Evolutionary conservation across 2,113 vertebrate genomes (phyloP), one percentile per base, ranked within the genome.

Genomic region (Brachionichthys hirsutus): DNA sequence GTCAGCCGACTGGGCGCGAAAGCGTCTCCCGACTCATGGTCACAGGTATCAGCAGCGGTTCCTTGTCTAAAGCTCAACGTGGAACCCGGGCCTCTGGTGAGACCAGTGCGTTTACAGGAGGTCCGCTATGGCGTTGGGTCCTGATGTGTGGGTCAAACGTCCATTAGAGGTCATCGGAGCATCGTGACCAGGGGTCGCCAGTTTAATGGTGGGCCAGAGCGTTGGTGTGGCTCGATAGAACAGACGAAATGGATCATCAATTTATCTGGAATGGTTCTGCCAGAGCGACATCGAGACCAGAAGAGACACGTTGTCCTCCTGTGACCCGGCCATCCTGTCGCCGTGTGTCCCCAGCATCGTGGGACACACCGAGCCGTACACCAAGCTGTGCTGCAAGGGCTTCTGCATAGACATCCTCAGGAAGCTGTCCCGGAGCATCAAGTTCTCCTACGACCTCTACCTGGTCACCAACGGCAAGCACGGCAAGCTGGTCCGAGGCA

Each of bases 321-420:
- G 2, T 48, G 4, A 52, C 12, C 38, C 1, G 53, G 22, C 17
- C 19, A n/a, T n/a, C n/a, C n/a, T n/a, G n/a, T n/a, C n/a, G n/a
- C n/a, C n/a, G n/a, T n/a, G n/a, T n/a, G n/a, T n/a, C 67, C 59
- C 9, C 56, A 92, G 91, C 6, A 91, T 91, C 1, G 80, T 93
- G 19, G 91, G 91, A 52, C 88, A 91, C 78, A 90, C 90, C 0
- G 93, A 96, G 67, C 94, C 97, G 3, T 99, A 98, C 87, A 95
- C 93, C 24, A 99, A 99, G 70, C 90, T 99, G 42, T 99, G 97
- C 87, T 99, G 97, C 75, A 98, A 99, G 81, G 97, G 97, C 12
- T 98, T 98, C 90, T 99, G 96, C 88, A 99, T 99, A 0, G 97
- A 98, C 89, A 99, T 98, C 85, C 91, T 99, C 65, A 99, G 98